These are phyloP conservation scores for Notarius lentiginosus DNA, from an alignment of 2,113 vertebrate species.

Conservation along the genomic window DNA sequence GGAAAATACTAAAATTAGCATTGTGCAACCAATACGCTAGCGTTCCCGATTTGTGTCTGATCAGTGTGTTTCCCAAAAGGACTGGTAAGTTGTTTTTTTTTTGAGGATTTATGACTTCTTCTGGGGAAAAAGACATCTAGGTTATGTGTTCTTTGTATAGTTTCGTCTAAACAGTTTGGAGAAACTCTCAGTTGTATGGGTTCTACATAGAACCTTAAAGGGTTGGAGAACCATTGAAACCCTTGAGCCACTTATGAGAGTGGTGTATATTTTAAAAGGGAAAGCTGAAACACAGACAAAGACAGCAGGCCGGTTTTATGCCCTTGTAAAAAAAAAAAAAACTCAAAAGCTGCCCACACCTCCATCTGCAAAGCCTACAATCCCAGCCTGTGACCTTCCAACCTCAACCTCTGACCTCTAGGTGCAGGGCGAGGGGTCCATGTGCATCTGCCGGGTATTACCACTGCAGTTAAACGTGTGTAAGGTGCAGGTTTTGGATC, in stretches of 20 bases:
- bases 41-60: constrained; percentile 5
- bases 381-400: neutral
- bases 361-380: constrained; percentile 19
- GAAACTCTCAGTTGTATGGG: neutral
- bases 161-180: neutral
- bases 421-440: neutral
- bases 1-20: constrained; percentile 17
- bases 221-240: neutral
- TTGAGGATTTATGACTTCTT: neutral
- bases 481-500: neutral
- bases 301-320: neutral
- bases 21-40: constrained; percentile 2
- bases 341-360: neutral
- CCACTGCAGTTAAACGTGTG: neutral
- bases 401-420: constrained; percentile 10
- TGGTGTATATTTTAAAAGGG: neutral
- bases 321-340: neutral
- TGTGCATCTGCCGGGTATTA: constrained; percentile 4
- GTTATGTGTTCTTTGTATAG: neutral
- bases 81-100: neutral
- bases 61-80: constrained; percentile 20
- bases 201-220: neutral
- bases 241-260: neutral
- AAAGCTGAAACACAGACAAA: neutral
- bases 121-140: neutral